These are phyloP conservation scores for Brienomyrus brachyistius DNA, from an alignment of 2,113 vertebrate genomes.

Conservation along the genomic window DNA sequence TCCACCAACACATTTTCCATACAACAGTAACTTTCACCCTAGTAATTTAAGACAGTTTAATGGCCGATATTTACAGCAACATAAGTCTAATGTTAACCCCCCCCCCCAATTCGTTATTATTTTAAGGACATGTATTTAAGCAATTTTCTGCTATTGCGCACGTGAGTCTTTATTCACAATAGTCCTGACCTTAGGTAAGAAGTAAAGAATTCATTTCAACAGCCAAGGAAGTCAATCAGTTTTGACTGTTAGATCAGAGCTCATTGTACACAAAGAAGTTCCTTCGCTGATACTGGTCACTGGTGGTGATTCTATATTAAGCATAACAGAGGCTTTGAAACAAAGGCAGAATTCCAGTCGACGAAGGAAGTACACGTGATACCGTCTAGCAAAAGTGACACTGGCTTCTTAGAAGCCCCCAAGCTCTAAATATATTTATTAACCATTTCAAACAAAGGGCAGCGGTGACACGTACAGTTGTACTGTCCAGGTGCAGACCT, in stretches of 20 bases:
- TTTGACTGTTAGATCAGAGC: neutral
- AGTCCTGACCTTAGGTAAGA: neutral
- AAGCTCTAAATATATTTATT: neutral
- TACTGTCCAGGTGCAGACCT: neutral
- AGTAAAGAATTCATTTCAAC: neutral
- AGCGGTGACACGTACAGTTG: too few species aligned
- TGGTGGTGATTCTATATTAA: conserved; percentile 9
- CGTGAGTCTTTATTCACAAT: neutral
- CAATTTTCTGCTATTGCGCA: neutral
- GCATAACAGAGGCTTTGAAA: conserved; percentile 6
- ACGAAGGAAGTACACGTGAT: conserved; percentile 1
- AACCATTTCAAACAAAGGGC: neutral
- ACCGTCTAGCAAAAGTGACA: neutral
- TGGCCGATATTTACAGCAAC: neutral
- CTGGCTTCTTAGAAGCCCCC: conserved; percentile 10
- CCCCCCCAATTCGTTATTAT: neutral
- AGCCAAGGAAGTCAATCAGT: neutral
- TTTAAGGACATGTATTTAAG: neutral
- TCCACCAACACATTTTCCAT: neutral
- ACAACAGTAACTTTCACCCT: neutral
- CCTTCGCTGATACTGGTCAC: neutral
- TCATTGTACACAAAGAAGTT: neutral
- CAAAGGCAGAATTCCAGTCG: conserved; percentile 6
- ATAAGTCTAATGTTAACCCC: neutral
- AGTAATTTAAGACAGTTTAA: neutral